These are phyloP conservation scores for Muscicapa striata DNA, from an alignment of 2,797 vertebrate genomes.

Conservation along the genomic window DNA sequence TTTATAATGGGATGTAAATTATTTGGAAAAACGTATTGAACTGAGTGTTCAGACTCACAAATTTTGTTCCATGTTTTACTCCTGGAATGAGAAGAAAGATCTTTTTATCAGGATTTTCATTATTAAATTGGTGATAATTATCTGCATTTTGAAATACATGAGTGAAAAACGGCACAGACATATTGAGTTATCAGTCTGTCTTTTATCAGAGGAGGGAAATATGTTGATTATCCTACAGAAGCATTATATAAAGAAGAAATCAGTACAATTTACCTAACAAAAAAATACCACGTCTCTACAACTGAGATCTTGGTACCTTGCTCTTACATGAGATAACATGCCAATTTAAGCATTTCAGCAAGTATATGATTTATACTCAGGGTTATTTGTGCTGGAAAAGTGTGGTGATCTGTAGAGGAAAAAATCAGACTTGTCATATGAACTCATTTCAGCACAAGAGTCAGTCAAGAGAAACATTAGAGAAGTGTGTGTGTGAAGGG, in stretches of 20 bases:
- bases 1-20: constrained; percentile 55
- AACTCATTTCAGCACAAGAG: constrained; percentile 23
- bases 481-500: not conserved
- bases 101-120: constrained; percentile 15
- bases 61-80: not conserved
- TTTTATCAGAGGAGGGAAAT: constrained; percentile 7
- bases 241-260: not conserved
- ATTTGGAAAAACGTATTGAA: constrained; percentile 10
- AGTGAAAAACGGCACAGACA: not conserved
- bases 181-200: constrained; percentile 10
- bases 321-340: constrained; percentile 14
- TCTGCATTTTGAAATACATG: not conserved
- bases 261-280: not conserved
- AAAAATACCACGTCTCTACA: not conserved
- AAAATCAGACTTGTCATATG: not conserved
- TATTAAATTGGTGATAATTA: constrained; percentile 45
- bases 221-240: not conserved
- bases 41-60: not conserved
- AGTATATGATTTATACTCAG: not conserved
- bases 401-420: constrained; percentile 16
- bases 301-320: not conserved
- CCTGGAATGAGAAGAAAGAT: constrained; percentile 44
- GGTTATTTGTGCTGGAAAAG: not conserved
- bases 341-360: constrained; percentile 35
- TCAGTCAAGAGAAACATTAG: not conserved